These are phyloP conservation scores for Fratercula arctica DNA, from an alignment of 2,797 vertebrate genomes.

Conservation along the genomic window DNA sequence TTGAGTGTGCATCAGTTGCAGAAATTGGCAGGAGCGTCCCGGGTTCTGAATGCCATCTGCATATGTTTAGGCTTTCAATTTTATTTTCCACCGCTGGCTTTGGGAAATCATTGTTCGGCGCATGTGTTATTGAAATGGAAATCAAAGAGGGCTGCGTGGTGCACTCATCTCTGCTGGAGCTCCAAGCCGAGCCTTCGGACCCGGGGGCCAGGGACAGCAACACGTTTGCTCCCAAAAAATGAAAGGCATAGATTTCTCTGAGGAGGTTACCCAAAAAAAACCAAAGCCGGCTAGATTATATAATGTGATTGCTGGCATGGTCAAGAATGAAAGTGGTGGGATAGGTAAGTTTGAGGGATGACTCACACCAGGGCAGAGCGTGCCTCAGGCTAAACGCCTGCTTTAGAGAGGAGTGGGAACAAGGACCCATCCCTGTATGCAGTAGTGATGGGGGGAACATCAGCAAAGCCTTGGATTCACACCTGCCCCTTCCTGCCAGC, in stretches of 20 bases:
- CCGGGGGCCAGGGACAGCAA: neutral
- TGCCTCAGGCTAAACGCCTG: accelerated
- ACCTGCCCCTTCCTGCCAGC: neutral
- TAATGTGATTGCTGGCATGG: neutral
- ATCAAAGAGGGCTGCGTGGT: neutral
- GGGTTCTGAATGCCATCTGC: constrained; percentile 53
- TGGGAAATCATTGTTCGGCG: neutral
- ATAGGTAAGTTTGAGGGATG: neutral
- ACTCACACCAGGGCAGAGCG: neutral
- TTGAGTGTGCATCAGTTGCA: constrained; percentile 45
- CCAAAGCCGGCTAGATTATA: accelerated
- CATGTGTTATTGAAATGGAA: neutral
- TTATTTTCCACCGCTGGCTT: constrained; percentile 27
- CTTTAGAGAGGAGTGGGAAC: neutral
- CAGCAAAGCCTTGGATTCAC: neutral
- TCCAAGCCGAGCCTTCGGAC: neutral
- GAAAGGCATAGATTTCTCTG: neutral
- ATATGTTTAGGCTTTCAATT: constrained; percentile 55
- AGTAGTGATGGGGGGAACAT: accelerated
- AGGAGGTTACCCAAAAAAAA: neutral
- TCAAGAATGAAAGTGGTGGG: neutral
- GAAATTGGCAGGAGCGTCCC: constrained; percentile 34
- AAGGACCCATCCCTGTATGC: no score
- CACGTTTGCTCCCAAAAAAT: accelerated
- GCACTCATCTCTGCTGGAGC: neutral